Conservation (phyloP, 23 tunicate genomes). For the Clavelina lepadiformis region DNA sequence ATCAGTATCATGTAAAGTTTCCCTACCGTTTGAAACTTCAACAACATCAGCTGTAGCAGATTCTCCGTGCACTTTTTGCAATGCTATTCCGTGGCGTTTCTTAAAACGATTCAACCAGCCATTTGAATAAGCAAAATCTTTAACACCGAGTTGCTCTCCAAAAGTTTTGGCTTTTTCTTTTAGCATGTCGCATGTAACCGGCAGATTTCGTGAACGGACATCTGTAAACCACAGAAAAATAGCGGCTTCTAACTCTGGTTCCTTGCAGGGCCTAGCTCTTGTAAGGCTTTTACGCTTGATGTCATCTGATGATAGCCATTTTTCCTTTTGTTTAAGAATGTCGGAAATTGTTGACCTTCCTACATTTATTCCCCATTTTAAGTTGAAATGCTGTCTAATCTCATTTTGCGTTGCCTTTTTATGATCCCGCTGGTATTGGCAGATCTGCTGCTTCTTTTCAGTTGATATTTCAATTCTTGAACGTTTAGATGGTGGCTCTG, state of each 20-base stretch:
- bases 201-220: slow-evolving; percentile 10
- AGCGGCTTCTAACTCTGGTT: slow-evolving; percentile 11
- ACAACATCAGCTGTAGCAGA: too few relatives aligned
- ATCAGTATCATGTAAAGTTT: too few relatives aligned
- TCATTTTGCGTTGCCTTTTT: too few relatives aligned
- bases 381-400: too few relatives aligned
- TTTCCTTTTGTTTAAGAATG: slow-evolving; percentile 14
- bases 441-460: too few relatives aligned
- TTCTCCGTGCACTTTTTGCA: not conserved
- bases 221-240: slow-evolving; percentile 10
- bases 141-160: slow-evolving; percentile 3
- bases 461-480: too few relatives aligned
- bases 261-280: slow-evolving; percentile 7
- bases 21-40: too few relatives aligned
- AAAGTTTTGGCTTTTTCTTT: slow-evolving; percentile 17
- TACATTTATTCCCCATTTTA: too few relatives aligned
- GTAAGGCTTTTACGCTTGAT: slow-evolving; percentile 5
- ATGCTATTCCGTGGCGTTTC: slow-evolving; percentile 12
- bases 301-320: slow-evolving; percentile 9
- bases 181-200: slow-evolving; percentile 10
- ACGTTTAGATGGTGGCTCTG: too few relatives aligned
- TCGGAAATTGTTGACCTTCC: slow-evolving; percentile 5
- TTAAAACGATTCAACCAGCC: slow-evolving; percentile 1
- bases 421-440: too few relatives aligned
- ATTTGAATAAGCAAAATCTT: slow-evolving; percentile 9